Evolutionary conservation across 2,797 vertebrate species (phyloP).

Genomic region (Acropternis orthonyx): DNA sequence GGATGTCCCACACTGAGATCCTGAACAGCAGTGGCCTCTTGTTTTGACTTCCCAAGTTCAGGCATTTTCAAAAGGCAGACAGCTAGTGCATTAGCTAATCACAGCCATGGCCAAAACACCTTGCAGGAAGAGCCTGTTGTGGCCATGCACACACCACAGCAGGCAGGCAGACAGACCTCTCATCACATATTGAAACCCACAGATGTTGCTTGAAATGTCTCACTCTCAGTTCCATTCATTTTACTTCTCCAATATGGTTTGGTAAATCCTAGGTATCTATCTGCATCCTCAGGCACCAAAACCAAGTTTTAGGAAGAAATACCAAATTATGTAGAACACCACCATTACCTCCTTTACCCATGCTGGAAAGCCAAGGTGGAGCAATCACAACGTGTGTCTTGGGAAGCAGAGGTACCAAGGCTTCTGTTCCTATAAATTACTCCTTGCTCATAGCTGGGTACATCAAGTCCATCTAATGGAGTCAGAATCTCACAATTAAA

Average conservation of each 20-base stretch:
- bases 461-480: neutral
- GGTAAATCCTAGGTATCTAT: neutral
- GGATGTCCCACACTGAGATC: neutral
- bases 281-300: neutral
- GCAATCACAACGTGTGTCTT: neutral
- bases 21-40: neutral
- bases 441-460: neutral
- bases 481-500: neutral
- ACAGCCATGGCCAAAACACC: neutral
- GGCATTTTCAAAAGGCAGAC: neutral
- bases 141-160: neutral
- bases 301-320: neutral
- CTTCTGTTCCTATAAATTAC: neutral
- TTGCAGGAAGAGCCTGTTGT: neutral
- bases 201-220: neutral
- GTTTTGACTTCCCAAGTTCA: neutral
- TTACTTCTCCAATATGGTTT: neutral
- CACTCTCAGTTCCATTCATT: neutral
- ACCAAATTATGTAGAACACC: neutral
- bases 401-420: neutral
- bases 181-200: neutral
- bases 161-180: neutral
- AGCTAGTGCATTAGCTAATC: neutral
- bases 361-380: neutral
- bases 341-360: neutral